These are phyloP conservation scores for Ligdia adustata DNA, from an alignment of 2,888 invertebrate species.

Conservation along the genomic window DNA sequence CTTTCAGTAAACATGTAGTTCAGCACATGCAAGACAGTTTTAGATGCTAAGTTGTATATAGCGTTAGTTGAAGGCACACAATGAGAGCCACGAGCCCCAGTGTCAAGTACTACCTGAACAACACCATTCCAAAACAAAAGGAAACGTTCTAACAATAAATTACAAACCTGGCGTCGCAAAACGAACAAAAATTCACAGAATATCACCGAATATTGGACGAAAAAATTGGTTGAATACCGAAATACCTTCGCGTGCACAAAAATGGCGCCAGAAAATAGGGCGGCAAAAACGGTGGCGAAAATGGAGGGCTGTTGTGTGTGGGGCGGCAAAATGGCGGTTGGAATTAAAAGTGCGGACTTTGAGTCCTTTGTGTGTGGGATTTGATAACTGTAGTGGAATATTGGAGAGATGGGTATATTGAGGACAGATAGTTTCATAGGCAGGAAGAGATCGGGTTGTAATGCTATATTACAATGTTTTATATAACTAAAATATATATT, in stretches of 20 bases:
- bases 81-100: neutral
- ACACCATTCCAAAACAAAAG: slow-evolving; percentile 15
- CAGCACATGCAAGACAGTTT: no score
- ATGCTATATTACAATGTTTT: no score
- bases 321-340: slow-evolving; percentile 26
- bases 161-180: slow-evolving; percentile 9
- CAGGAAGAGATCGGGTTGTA: no score
- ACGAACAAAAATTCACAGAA: slow-evolving; percentile 6
- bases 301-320: neutral
- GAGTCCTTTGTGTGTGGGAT: slow-evolving; percentile 23
- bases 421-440: no score
- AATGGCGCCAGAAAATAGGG: no score
- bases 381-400: slow-evolving; percentile 26
- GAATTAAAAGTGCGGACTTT: slow-evolving; percentile 28
- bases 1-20: no score
- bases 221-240: slow-evolving; percentile 22
- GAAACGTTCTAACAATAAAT: slow-evolving; percentile 19
- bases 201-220: slow-evolving; percentile 5
- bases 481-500: no score
- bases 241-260: slow-evolving; percentile 23
- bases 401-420: no score
- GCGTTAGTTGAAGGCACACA: no score
- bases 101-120: neutral
- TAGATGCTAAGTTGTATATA: no score
- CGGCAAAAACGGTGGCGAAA: slow-evolving; percentile 4